Percentiles rank a stretch among this genome's conserved stretches.
Conservation (phyloP, 2,888 invertebrate genomes). For the Chrysomela aeneicollis region DNA sequence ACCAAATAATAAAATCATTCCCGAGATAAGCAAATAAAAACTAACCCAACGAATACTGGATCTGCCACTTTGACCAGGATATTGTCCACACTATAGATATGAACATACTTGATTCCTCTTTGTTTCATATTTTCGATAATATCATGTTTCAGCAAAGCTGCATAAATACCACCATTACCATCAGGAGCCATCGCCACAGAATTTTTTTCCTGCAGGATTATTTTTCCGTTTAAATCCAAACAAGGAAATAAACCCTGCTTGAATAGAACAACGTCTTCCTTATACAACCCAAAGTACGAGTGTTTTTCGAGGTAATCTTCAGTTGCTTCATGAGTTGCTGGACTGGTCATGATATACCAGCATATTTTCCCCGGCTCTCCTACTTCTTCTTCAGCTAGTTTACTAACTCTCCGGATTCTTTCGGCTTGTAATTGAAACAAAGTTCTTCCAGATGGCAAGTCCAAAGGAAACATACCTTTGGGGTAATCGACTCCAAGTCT, state of each 20-base stretch:
- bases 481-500: slow-evolving; percentile 93
- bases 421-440: slow-evolving; percentile 97
- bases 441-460: slow-evolving; percentile 87
- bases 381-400: slow-evolving; percentile 74
- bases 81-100: slow-evolving; percentile 98
- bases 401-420: slow-evolving; percentile 79
- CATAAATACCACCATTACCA: slow-evolving; percentile 88
- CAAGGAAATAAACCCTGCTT: slow-evolving; percentile 94
- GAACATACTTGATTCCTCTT: slow-evolving; percentile 86
- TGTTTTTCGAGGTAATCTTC: slow-evolving; percentile 80
- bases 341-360: slow-evolving; percentile 98
- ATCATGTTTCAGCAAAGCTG: slow-evolving; percentile 77
- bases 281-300: slow-evolving; percentile 84
- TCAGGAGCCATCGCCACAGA: slow-evolving; percentile 90
- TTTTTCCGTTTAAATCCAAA: slow-evolving; percentile 91
- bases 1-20: neutral
- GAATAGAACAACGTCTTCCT: slow-evolving; percentile 85
- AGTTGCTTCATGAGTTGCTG: slow-evolving; percentile 88
- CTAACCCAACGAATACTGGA: slow-evolving; percentile 87
- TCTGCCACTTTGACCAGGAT: slow-evolving; percentile 97
- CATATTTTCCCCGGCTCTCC: slow-evolving; percentile 69
- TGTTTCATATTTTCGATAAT: slow-evolving; percentile 80
- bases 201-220: slow-evolving; percentile 83
- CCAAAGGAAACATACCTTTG: slow-evolving; percentile 96
- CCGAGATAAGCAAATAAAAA: slow-evolving; percentile 15